Evolutionary conservation across 2,113 vertebrate genomes (phyloP).

Genomic region (Heteronetta atricapilla): DNA sequence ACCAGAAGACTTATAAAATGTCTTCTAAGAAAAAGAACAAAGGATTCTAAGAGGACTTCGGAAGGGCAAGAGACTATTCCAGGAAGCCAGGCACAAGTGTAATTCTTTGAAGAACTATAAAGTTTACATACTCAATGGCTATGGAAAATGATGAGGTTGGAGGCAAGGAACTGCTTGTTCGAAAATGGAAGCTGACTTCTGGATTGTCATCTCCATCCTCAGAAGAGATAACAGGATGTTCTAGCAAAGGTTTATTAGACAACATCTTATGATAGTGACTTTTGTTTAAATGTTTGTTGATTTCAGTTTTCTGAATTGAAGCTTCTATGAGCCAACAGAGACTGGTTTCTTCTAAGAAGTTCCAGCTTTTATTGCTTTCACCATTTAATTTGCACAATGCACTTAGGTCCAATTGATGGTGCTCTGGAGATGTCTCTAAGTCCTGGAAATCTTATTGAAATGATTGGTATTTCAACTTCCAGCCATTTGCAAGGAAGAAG

Average conservation of each 20-base stretch:
- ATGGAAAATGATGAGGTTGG: background rate
- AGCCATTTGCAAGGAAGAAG: background rate
- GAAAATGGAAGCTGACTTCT: background rate
- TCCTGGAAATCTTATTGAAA: background rate
- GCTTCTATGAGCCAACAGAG: background rate
- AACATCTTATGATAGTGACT: background rate
- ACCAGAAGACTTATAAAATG: background rate
- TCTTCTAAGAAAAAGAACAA: too few species aligned
- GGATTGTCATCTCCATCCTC: background rate
- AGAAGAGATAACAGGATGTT: background rate
- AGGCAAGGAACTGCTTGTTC: background rate
- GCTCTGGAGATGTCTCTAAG: background rate
- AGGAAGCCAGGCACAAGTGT: background rate
- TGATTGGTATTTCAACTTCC: background rate
- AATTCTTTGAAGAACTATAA: background rate
- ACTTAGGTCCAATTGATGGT: background rate
- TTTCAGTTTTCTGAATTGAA: background rate
- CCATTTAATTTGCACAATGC: background rate
- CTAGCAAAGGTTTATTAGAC: background rate
- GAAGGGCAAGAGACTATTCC: background rate
- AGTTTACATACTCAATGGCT: background rate
- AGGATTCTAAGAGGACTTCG: background rate
- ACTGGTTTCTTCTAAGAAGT: background rate
- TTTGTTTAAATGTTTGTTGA: background rate
- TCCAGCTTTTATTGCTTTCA: background rate